Evolutionary conservation across 2,113 vertebrate genomes (phyloP), one percentile per base, ranked within the genome.

Genomic region (Alaudala cheleensis): DNA sequence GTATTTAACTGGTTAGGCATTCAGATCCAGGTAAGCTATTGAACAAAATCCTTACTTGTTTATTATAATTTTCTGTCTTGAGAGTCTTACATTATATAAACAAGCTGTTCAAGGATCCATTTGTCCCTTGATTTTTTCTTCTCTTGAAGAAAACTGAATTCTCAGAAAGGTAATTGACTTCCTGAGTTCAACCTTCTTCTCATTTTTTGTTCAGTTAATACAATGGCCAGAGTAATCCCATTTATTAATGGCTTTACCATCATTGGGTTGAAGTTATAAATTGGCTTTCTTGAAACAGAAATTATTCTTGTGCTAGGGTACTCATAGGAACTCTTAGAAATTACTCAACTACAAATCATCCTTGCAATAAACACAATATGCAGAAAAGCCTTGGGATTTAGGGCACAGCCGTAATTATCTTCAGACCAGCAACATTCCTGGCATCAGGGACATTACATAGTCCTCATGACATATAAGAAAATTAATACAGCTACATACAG

Each of bases 1-100:
- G 89, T 95, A 25, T 97, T 99, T 56, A 95, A 97, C 17, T 98
- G 98, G 98, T 50, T 99, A 80, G 99, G 98, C 50, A 95, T 93
- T 69, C 97, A 99, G 98, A 95, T 97, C 33, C 98, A 99, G 98
- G 99, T 99, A 97, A 97, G 94, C 7, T 64, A 53, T 33, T 33
- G 39, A 44, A 13, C 7, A 74, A 77, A 50, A 45, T 3, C 3
- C 20, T 9, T 21, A 14, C 14, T 66, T 57, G 25, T 57, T 23
- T 56, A 22, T 11, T 57, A 10, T 12, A 0, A 19, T 73, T 90
- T 91, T 82, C 14, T 81, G 11, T 51, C n/a, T 56, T 65, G 37
- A 86, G 9, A 37, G 11, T 19, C 53, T 79, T 70, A 60, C 5
- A 5, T 78, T 64, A 57, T 33, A 71, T 21, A 34, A 49, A 5